Percentiles rank a stretch among this genome's conserved stretches.
Conservation (phyloP, 2,888 invertebrate genomes). For the Nebria salina region DNA sequence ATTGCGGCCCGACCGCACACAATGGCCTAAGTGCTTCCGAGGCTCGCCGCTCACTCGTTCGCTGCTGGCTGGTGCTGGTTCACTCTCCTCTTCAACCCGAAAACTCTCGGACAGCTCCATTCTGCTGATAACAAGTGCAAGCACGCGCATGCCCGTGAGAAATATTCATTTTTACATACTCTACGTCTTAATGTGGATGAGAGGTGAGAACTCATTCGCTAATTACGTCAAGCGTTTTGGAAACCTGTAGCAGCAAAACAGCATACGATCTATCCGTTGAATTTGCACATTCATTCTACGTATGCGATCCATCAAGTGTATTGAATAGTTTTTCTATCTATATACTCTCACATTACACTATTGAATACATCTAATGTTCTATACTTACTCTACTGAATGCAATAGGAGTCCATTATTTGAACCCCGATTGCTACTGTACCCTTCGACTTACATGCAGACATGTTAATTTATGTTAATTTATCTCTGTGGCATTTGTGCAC, state of each 20-base stretch:
- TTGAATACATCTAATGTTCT: not conserved
- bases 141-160: not conserved
- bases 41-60: conserved; percentile 22
- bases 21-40: conserved; percentile 54
- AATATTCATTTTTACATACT: conserved; percentile 11
- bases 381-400: not conserved
- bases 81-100: not conserved
- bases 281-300: not conserved
- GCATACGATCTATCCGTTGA: not conserved
- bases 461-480: conserved; percentile 35
- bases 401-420: conserved; percentile 4
- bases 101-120: conserved; percentile 25
- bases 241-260: not conserved
- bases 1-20: conserved; percentile 60
- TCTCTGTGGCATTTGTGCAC: conserved; percentile 47
- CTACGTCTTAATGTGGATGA: conserved; percentile 3
- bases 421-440: conserved; percentile 11
- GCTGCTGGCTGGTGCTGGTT: conserved; percentile 6
- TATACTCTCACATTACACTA: not conserved
- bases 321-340: not conserved
- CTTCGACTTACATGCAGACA: conserved; percentile 13
- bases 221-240: not conserved
- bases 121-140: conserved; percentile 12
- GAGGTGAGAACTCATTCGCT: not conserved
- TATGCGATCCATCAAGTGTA: not conserved